Evolutionary conservation across 2,888 invertebrate species (phyloP), one percentile per base, ranked within the genome.

Genomic region (Trichopria drosophilae): DNA sequence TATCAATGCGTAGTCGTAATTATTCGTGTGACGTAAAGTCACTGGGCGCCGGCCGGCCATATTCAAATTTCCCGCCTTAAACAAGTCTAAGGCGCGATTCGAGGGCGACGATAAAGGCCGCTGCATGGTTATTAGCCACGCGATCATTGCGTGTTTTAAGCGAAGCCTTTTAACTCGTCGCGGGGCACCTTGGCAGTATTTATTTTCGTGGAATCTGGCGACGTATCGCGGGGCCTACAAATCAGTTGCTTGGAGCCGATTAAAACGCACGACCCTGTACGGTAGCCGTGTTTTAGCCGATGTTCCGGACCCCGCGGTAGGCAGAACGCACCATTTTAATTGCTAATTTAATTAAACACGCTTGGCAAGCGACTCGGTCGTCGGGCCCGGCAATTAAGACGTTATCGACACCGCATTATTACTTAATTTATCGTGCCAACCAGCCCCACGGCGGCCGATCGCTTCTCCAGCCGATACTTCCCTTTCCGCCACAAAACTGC

Each of bases 261-360:
- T 57, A 55, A 53, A 52, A 50, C 52, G 48, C 51, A 46, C n/a
- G n/a, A n/a, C n/a, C 22, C 12, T 23, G 42, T 49, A 47, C 42
- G 43, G 50, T 50, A 53, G 46, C 42, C 53, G 31, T 51, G 55
- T 43, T 48, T 37, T n/a, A n/a, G 51, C 42, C 32, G 42, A 22
- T 37, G 23, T 24, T 37, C 1, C 18, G 28, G 26, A n/a, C 1
- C 37, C 34, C 43, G 43, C 59, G 51, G 55, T 59, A 59, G 46
- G 55, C 58, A 56, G 57, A 53, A 58, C 57, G 57, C 67, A 62
- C 64, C 61, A 73, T 73, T 73, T 72, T 71, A 72, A 73, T 73
- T 71, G 71, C 71, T 68, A 68, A 73, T 72, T 73, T 69, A 70
- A 73, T 71, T 72, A 72, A 72, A 68, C 62, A 61, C 57, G 52